These are phyloP conservation scores for Prionace glauca DNA, from an alignment of 2,797 vertebrate genomes.

Conservation along the genomic window DNA sequence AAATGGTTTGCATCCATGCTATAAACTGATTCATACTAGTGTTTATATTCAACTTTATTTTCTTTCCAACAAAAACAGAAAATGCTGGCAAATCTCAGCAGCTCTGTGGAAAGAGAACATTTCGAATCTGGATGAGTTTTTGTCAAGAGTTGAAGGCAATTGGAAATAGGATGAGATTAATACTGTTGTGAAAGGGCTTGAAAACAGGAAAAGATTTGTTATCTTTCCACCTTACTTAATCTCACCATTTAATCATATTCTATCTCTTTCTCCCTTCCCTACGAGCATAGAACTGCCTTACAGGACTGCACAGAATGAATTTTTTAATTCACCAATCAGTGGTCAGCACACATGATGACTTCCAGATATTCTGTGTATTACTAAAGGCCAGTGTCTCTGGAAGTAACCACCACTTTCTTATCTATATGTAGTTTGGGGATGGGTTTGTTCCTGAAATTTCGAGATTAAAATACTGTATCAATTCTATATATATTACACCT, in stretches of 20 bases:
- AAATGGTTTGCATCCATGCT: neutral
- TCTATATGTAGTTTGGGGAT: neutral
- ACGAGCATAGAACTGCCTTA: neutral
- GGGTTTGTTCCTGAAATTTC: neutral
- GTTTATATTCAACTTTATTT: too few relatives aligned
- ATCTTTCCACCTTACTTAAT: neutral
- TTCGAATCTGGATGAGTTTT: too few relatives aligned
- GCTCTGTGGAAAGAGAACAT: too few relatives aligned
- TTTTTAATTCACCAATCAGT: neutral
- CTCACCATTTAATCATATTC: neutral
- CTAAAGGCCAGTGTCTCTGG: neutral
- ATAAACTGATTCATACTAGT: neutral
- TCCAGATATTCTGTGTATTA: neutral
- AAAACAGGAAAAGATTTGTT: too few relatives aligned
- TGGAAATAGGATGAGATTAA: too few relatives aligned
- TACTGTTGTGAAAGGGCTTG: too few relatives aligned
- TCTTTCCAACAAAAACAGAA: neutral
- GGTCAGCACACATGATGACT: neutral
- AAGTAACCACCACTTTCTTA: neutral
- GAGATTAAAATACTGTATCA: neutral
- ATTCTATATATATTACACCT: neutral
- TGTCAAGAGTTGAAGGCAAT: too few relatives aligned
- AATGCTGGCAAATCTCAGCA: too few relatives aligned
- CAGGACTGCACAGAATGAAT: neutral
- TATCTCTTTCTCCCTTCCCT: neutral